phyloP scores from a whole-genome alignment of 2,888 invertebrate species.

The Thymelicus lineola region DNA sequence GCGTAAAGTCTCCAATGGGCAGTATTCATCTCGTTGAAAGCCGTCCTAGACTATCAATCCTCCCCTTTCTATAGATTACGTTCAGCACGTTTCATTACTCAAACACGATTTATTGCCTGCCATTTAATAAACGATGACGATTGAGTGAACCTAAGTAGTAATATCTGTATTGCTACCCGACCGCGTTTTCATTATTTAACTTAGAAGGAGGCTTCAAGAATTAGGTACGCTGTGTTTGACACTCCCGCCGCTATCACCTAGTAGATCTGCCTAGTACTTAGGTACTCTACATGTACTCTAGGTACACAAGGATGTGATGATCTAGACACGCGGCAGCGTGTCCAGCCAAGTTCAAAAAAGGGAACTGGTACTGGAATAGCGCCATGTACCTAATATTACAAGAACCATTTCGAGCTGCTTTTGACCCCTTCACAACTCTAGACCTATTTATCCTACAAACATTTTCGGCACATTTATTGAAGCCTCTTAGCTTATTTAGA shows the following conservation, averaged over 20 bases:
- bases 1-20: neutral
- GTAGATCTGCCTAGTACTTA: no score
- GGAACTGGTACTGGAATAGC: no score
- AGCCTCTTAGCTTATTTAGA: no score
- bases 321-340: no score
- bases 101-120: slow-evolving; percentile 13
- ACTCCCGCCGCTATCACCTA: neutral
- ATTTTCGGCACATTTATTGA: no score
- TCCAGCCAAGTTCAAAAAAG: no score
- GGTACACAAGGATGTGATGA: no score
- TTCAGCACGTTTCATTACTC: slow-evolving; percentile 21
- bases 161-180: neutral
- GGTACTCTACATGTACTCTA: no score
- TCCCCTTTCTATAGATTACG: slow-evolving; percentile 11
- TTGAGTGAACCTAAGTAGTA: neutral
- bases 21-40: slow-evolving; percentile 18
- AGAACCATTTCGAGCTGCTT: no score
- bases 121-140: slow-evolving; percentile 3
- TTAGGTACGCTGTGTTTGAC: neutral
- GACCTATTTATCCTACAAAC: no score
- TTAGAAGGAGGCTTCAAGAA: neutral
- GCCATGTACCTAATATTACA: no score
- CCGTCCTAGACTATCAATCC: slow-evolving; percentile 16
- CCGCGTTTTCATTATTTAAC: neutral
- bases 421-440: no score